These are phyloP conservation scores for Philonicus albiceps DNA, from an alignment of 2,888 invertebrate species.

Conservation along the genomic window DNA sequence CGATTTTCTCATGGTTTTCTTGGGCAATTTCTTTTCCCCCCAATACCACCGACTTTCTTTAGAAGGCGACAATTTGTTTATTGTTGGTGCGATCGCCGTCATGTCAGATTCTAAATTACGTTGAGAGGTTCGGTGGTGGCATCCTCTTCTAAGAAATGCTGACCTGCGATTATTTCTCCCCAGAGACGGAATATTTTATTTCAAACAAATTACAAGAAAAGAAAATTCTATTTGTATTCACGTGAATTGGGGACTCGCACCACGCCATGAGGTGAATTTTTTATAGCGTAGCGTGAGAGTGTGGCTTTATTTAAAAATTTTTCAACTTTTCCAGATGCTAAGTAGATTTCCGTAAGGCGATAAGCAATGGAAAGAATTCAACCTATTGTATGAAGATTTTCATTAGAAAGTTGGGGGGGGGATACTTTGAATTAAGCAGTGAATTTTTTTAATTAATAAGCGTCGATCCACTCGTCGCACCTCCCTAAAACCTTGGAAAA, in stretches of 20 bases:
- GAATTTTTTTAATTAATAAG: too few species aligned
- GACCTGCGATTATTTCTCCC: background rate
- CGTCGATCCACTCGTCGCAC: too few species aligned
- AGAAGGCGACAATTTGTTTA: background rate
- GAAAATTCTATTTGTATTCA: background rate
- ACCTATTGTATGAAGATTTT: background rate
- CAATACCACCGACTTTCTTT: background rate
- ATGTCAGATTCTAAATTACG: background rate
- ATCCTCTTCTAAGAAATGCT: background rate
- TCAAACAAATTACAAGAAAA: background rate
- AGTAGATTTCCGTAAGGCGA: background rate
- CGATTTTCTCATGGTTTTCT: background rate
- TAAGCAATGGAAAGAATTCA: background rate
- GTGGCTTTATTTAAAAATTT: background rate
- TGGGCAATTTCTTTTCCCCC: background rate
- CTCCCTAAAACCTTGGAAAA: too few species aligned
- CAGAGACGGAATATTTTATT: background rate
- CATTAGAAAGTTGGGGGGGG: background rate
- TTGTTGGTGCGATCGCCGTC: background rate
- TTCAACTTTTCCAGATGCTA: background rate
- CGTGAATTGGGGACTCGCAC: background rate
- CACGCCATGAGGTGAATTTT: background rate
- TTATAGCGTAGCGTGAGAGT: background rate
- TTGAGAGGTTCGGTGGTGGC: background rate
- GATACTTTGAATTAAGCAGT: background rate